Base-by-base conservation (phyloP, 2,113 vertebrate species). In the Nymphicus hollandicus region DNA sequence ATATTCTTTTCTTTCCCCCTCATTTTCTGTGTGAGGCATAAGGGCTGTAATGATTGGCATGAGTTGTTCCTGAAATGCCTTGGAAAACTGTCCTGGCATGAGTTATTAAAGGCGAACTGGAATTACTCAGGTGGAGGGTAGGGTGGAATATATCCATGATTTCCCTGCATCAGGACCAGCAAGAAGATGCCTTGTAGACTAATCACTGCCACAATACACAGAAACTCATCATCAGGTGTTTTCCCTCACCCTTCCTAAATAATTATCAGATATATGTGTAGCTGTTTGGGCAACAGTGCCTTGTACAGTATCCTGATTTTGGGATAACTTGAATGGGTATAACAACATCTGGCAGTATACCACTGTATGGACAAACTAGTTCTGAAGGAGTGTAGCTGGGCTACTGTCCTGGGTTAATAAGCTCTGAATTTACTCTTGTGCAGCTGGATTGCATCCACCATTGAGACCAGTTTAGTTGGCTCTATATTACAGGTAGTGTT, bases 1-100 rank as follows among this genome's bases (percentile, higher is more conserved):
- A 3, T 41, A 64, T 69, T 83, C 61, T 88, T 19, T 64, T 89
- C 20, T 93, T 90, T 71, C 27, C 47, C 35, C 80, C 56, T 90
- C 44, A 93, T 95, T 94, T 93, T 88, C 95, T 93, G 17, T 81
- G 52, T 95, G 93, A 97, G 80, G 64, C 39, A 60, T 78, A 52
- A 71, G 19, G 83, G 50, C 72, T 83, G 80, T 87, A 88, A 94
- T 81, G 88, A 92, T 55, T 93, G 93, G 88, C 79, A 88, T 47
- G 71, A 3, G 20, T 70, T 96, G 85, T 86, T 86, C 65, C 86
- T 82, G 66, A 77, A 92, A 92, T 76, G 46, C 58, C 50, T 92
- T 90, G 83, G 52, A 91, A 90, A 95, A 64, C 64, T 88, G 52
- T 88, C 82, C 64, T 90, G 88, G 82, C 80, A 88, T n/a, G 44